Evolutionary conservation across 2,113 vertebrate genomes (phyloP).

Genomic region (Anas platyrhynchos): DNA sequence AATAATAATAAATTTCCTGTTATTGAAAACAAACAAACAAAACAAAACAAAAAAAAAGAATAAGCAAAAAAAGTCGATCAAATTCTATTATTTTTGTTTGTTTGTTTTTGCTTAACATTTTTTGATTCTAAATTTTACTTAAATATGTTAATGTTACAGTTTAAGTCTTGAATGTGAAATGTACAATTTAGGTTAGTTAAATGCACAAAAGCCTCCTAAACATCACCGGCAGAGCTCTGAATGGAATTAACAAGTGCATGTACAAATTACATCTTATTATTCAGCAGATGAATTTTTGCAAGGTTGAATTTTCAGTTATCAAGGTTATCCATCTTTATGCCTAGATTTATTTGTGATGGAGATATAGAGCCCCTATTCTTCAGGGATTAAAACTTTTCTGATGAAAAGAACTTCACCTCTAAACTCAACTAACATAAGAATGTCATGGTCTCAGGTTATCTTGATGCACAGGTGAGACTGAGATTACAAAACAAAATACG

Average conservation of each 20-base stretch:
- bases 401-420: slow-evolving; percentile 3
- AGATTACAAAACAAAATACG: not conserved
- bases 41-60: too few relatives aligned
- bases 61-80: not conserved
- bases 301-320: slow-evolving; percentile 53
- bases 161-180: not conserved
- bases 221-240: not conserved
- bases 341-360: not conserved
- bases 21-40: not conserved
- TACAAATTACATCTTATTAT: slow-evolving; percentile 50
- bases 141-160: not conserved
- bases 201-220: not conserved
- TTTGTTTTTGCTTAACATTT: not conserved
- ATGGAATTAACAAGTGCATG: slow-evolving; percentile 40
- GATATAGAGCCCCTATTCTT: not conserved
- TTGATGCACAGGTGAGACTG: not conserved
- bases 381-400: slow-evolving; percentile 11
- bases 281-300: slow-evolving; percentile 50
- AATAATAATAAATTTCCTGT: not conserved
- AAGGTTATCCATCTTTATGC: slow-evolving; percentile 43
- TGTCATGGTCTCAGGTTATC: not conserved
- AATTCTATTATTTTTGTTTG: not conserved
- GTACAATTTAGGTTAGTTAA: slow-evolving; percentile 15
- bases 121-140: not conserved
- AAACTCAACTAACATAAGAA: not conserved